Percentiles rank a stretch among this genome's conserved stretches.
Evolutionary conservation across 2,888 invertebrate genomes (phyloP).

Genomic region (Limnephilus lunatus): DNA sequence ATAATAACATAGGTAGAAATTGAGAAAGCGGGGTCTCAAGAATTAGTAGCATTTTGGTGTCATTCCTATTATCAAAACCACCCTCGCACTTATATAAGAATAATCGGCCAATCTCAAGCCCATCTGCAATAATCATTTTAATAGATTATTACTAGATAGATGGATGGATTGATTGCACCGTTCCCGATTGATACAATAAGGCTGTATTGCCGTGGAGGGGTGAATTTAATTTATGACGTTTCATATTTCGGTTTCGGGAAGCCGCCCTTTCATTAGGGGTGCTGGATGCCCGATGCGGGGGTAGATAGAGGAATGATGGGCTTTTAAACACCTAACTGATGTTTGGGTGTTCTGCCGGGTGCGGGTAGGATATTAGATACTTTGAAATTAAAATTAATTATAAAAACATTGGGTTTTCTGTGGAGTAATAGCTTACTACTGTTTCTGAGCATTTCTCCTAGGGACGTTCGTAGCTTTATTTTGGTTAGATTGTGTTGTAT

Average conservation of each 20-base stretch:
- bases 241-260: slow-evolving; percentile 47
- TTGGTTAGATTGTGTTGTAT: not conserved
- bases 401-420: not conserved
- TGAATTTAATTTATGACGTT: slow-evolving; percentile 65
- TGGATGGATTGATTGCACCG: slow-evolving; percentile 34
- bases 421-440: not conserved
- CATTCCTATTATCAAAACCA: not conserved
- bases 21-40: not conserved
- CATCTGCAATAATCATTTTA: slow-evolving; percentile 49
- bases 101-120: slow-evolving; percentile 36
- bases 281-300: slow-evolving; percentile 18
- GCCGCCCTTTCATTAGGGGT: slow-evolving; percentile 52
- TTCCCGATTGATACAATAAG: slow-evolving; percentile 48
- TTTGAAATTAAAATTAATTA: not conserved
- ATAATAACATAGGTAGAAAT: too few species aligned
- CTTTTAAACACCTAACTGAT: slow-evolving; percentile 50
- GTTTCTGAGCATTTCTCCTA: not conserved
- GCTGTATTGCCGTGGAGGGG: slow-evolving; percentile 46
- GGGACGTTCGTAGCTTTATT: not conserved
- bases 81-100: not conserved
- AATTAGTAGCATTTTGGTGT: not conserved
- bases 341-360: slow-evolving; percentile 30
- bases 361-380: not conserved
- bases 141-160: slow-evolving; percentile 50
- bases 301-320: slow-evolving; percentile 26